Base-by-base conservation (phyloP, 2,888 invertebrate species). In the Adelphocoris suturalis region DNA sequence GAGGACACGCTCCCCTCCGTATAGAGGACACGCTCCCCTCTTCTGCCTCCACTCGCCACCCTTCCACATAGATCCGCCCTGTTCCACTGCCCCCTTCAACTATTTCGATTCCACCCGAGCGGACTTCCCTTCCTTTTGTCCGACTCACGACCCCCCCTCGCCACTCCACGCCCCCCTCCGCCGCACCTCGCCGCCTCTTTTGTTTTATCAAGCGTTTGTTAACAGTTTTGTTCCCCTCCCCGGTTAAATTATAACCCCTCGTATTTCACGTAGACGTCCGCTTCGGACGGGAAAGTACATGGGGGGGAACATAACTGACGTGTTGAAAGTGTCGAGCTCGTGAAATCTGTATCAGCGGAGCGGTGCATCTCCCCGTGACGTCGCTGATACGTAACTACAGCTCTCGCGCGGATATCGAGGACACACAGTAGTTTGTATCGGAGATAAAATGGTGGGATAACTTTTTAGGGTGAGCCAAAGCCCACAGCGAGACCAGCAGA, bases 131-230 rank as follows among this genome's bases (percentile, higher is more conserved):
- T 76, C 78, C 48, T 88, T 88, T 75, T 48, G 37, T 52, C 85
- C 85, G 13, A 9, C 85, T 68, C 68, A 68, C 68, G 27, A 68
- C 23, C 85, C n/a, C 85, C 37, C 37, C 37, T n/a, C n/a, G n/a
- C n/a, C n/a, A n/a, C n/a, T 37, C 7, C 37, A 37, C n/a, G n/a
- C n/a, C 37, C 37, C 7, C 2, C 37, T 37, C 37, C 37, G 7
- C 37, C 37, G 37, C 37, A 37, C 37, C 37, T 2, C 37, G 7
- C 37, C 28, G 27, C 85, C 85, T 46, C 88, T 88, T 75, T 88
- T 88, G 88, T 88, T 88, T 88, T 52, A 57, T 88, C 88, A 88
- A 88, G 88, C 78, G 88, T 88, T 88, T 88, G 88, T 88, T 78
- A 88, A 88, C 88, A 88, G 88, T 88, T 88, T 86, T 86, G 86